Conservation (phyloP, 2,888 invertebrate genomes). For the Yponomeuta evonymella region DNA sequence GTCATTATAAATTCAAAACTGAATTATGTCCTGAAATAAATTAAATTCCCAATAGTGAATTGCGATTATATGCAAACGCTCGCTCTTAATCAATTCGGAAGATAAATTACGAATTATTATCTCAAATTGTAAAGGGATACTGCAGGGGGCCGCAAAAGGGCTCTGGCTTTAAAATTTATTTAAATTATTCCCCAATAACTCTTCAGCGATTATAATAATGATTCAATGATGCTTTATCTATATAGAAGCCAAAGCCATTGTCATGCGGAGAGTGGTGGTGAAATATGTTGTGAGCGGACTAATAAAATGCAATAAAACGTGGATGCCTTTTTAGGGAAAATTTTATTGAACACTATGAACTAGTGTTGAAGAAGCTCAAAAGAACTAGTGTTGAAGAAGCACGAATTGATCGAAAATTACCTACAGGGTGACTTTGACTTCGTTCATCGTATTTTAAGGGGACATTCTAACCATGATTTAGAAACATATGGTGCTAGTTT, state of each 20-base stretch:
- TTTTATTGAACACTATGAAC: background rate
- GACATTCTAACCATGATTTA: too few species aligned
- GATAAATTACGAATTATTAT: conserved; percentile 48
- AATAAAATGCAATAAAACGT: background rate
- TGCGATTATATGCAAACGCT: conserved; percentile 23
- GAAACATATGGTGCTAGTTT: too few species aligned
- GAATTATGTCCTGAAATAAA: background rate
- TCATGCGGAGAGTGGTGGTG: background rate
- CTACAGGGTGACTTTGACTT: too few species aligned
- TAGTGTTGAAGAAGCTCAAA: too few species aligned
- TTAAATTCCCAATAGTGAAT: background rate
- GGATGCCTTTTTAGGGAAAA: background rate
- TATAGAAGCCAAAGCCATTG: background rate
- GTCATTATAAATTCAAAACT: background rate
- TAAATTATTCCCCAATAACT: conserved; percentile 45
- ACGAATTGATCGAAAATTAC: too few species aligned
- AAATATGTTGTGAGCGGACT: background rate
- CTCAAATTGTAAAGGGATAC: conserved; percentile 18
- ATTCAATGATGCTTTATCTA: conserved; percentile 60
- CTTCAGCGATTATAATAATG: conserved; percentile 61
- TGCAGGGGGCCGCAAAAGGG: conserved; percentile 14
- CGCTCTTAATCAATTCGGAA: conserved; percentile 36
- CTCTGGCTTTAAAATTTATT: conserved; percentile 41
- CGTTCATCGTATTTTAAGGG: too few species aligned
- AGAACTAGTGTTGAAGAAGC: too few species aligned